phyloP scores from a whole-genome alignment of 2,113 vertebrate species.

The Paramisgurnus dabryanus region DNA sequence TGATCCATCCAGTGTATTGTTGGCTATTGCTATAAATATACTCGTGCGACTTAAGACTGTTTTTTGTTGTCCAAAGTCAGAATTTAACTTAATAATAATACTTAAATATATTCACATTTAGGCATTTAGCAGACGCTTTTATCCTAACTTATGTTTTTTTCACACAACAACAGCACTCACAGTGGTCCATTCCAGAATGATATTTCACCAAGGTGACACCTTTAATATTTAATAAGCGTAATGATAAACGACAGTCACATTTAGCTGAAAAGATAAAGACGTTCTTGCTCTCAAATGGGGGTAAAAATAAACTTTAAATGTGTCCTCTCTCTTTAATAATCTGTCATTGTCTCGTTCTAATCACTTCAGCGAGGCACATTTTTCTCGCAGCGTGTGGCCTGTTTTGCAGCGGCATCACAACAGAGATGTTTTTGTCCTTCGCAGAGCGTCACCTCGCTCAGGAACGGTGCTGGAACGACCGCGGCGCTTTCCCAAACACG shows the following conservation, averaged over 20 bases:
- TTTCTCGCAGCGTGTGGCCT: slow-evolving; percentile 40
- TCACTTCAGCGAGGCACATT: slow-evolving; percentile 36
- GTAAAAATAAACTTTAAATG: slow-evolving; percentile 37
- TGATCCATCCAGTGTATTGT: too few species aligned
- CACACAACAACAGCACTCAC: background rate
- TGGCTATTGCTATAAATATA: too few species aligned
- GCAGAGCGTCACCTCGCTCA: background rate
- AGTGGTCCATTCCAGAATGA: background rate
- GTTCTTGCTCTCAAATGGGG: background rate
- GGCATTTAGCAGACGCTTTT: too few species aligned
- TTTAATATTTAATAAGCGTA: slow-evolving; percentile 14
- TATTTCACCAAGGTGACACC: background rate
- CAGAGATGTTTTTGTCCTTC: slow-evolving; percentile 26
- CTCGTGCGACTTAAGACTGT: too few species aligned
- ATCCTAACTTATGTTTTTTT: background rate
- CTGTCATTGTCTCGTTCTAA: slow-evolving; percentile 36
- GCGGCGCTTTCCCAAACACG: background rate
- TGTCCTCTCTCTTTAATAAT: slow-evolving; percentile 28
- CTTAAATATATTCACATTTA: too few species aligned
- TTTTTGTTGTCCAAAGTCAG: too few species aligned
- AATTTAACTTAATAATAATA: too few species aligned
- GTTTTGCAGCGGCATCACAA: slow-evolving; percentile 48
- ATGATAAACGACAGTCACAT: slow-evolving; percentile 8
- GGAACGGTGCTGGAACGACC: background rate
- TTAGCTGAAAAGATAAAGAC: background rate